These are phyloP conservation scores for Blomia tropicalis DNA, from an alignment of 2,888 invertebrate species.

Conservation along the genomic window DNA sequence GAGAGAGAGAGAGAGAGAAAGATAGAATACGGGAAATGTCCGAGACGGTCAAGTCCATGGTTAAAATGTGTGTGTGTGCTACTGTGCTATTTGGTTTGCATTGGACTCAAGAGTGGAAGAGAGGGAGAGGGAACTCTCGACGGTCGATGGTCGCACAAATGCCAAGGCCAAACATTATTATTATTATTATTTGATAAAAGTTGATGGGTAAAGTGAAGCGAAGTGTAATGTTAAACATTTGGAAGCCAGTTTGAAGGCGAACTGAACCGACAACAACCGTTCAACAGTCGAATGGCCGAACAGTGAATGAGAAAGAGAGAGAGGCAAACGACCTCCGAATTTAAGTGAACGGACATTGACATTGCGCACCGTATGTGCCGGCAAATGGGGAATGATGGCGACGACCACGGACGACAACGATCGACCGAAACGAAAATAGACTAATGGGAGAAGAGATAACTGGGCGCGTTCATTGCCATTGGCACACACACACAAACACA, in stretches of 20 bases:
- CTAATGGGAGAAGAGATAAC: background rate
- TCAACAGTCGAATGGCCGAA: background rate
- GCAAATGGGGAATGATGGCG: background rate
- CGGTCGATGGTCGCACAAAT: no score
- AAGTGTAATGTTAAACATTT: background rate
- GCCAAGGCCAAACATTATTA: slow-evolving; percentile 9
- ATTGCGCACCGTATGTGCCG: background rate
- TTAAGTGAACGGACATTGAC: slow-evolving; percentile 19
- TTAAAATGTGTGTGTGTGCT: no score
- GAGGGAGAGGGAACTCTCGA: no score
- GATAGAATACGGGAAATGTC: no score
- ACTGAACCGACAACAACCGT: background rate
- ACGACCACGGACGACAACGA: no score
- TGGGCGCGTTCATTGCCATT: background rate
- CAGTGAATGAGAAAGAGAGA: background rate
- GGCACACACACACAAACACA: background rate
- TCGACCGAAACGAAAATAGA: no score
- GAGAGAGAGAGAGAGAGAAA: no score
- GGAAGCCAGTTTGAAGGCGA: background rate
- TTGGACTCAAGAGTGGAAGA: no score
- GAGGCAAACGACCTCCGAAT: slow-evolving; percentile 17
- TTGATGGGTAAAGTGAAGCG: background rate
- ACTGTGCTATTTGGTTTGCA: no score
- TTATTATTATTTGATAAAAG: background rate
- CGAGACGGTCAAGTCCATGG: no score